Percentiles rank a stretch among this genome's conserved stretches.
These are phyloP conservation scores for Macquaria australasica DNA, from an alignment of 2,113 vertebrate species.

Conservation along the genomic window DNA sequence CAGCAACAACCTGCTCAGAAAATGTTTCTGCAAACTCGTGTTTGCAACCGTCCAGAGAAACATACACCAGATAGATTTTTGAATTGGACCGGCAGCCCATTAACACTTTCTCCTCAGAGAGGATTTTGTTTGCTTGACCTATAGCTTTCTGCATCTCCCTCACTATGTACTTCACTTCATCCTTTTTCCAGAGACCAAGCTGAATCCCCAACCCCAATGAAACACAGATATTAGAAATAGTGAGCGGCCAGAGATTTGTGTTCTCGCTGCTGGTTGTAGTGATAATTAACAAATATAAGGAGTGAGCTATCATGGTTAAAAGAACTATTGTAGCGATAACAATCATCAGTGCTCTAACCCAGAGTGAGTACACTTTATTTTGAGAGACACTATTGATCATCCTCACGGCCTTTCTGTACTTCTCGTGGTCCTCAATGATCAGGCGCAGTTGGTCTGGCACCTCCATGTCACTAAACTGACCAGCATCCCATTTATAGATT, in stretches of 20 bases:
- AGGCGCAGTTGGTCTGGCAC: constrained; percentile 72
- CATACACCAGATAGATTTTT: constrained; percentile 71
- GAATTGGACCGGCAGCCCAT: constrained; percentile 61
- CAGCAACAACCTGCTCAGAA: constrained; percentile 13
- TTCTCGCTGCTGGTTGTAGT: too few relatives aligned
- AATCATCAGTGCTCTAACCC: constrained; percentile 8
- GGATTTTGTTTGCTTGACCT: constrained; percentile 68
- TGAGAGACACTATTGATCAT: constrained; percentile 65
- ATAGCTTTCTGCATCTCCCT: constrained; percentile 51
- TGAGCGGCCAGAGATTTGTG: fast-evolving
- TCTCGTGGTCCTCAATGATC: constrained; percentile 67
- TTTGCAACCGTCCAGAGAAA: constrained; percentile 63
- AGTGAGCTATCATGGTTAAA: fast-evolving
- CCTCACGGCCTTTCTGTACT: constrained; percentile 63
- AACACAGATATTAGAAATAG: background rate
- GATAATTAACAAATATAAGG: too few relatives aligned
- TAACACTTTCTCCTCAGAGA: constrained; percentile 64
- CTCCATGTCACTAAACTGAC: constrained; percentile 71
- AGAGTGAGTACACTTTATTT: constrained; percentile 40
- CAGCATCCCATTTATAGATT: constrained; percentile 60
- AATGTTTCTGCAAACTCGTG: constrained; percentile 59
- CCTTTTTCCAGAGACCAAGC: constrained; percentile 1
- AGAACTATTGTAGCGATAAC: background rate
- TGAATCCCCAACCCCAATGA: background rate
- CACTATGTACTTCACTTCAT: constrained; percentile 38